Evolutionary conservation across 2,113 vertebrate genomes (phyloP), one percentile per base, ranked within the genome.

Genomic region (Bujurquina vittata): DNA sequence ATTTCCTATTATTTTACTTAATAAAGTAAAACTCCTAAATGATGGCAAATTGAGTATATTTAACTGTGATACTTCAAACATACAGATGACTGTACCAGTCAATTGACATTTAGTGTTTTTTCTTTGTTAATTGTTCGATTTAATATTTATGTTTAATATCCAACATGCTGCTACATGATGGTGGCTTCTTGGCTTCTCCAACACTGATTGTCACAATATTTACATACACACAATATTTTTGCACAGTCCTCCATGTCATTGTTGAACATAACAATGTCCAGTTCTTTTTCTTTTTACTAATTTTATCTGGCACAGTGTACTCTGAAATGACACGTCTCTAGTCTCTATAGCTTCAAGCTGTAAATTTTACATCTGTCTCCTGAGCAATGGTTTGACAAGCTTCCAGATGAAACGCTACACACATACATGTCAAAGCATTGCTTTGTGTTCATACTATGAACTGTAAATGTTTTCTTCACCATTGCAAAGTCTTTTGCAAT

Each of bases 381-480:
- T 59, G 76, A 88, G 90, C 84, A 75, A 85, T 63, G 87, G 84
- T 88, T 89, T 83, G 85, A 88, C 84, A 79, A 83, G 73, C 85
- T 87, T 90, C 88, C 77, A 35, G 79, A 87, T 78, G 75, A 84
- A 49, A 60, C 75, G 87, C 88, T 83, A 78, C 18, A 83, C 90
- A 79, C 81, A 69, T 8, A 85, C 61, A 75, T 81, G 79, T 89
- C 92, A 86, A 91, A 92, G 93, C 91, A 59, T 93, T 92, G 89
- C 91, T 93, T 97, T 96, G 96, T 97, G 95, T 96, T 97, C 95
- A 96, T 96, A 95, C 95, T 96, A 97, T 95, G 96, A 97, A 98
- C 94, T 98, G 97, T 98, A 98, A 97, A 98, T 95, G 93, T 92
- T 97, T 96, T 96, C 96, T 93, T 95, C 96, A 95, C 95, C 95